Evolutionary conservation across 2,797 vertebrate species (phyloP), one percentile per base, ranked within the genome.

Genomic region (Zenarchopterus dispar): DNA sequence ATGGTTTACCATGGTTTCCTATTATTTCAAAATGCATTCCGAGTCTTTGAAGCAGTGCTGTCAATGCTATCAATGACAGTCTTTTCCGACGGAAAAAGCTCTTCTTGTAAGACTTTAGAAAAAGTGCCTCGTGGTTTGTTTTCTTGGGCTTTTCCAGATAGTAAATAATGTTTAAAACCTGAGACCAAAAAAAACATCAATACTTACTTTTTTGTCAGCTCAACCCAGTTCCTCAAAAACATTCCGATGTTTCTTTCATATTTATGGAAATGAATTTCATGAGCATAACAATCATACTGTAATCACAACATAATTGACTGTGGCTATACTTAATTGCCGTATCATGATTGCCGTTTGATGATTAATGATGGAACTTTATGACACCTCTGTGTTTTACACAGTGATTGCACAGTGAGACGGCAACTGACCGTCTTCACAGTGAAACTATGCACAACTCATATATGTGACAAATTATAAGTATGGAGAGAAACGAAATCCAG

Each of bases 391-490:
- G 18, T 46, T 39, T 42, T 13, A 24, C 13, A 8, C n/a, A 36
- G 8, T 36, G 33, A 11, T 11, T 24, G 6, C 3, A 18, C 41
- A 48, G 18, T 16, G 13, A 52, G 5, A 56, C 22, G 31, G 8
- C 62, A 15, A 57, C 52, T 1, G 49, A 36, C 41, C 41, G 8
- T 31, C 50, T 50, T 59, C 1, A 28, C 9, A 6, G 4, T n/a
- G n/a, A 44, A 78, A 67, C 43, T 53, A 13, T 56, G 26, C 36
- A 31, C 33, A 64, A 73, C 41, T 13, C 7, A 3, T 39, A 39
- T 15, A 54, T 68, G 15, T 75, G 51, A 71, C 47, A 60, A 61
- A 59, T 46, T 62, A 61, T 43, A 50, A 47, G 47, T 26, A 70
- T 15, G 36, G 11, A 15, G 13, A 13, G 36, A 4, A 15, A 15